Conservation (phyloP, 2,113 vertebrate species). For the Melospiza georgiana region DNA sequence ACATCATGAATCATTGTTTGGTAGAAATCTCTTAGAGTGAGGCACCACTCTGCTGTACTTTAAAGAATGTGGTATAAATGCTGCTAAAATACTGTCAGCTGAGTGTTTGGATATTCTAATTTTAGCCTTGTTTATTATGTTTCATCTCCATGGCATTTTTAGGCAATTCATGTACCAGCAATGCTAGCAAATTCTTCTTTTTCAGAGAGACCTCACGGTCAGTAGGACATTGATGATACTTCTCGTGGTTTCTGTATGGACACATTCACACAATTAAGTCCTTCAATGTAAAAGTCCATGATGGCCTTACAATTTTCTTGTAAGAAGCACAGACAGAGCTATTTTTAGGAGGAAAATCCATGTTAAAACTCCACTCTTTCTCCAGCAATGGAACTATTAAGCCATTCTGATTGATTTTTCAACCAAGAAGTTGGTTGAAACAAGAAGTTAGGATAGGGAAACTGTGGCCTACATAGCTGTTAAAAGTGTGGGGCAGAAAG, state of each 20-base stretch:
- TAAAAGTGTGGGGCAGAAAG: neutral
- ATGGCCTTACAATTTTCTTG: neutral
- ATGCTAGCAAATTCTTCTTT: constrained; percentile 4
- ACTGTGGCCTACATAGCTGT: neutral
- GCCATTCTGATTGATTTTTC: neutral
- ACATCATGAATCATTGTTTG: constrained; percentile 20
- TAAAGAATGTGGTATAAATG: constrained; percentile 24
- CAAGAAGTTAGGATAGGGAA: neutral
- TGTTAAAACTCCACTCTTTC: neutral
- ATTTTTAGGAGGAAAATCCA: neutral
- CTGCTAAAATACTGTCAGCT: constrained; percentile 45
- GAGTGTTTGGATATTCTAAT: constrained; percentile 33
- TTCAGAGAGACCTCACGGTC: neutral
- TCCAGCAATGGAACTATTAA: neutral
- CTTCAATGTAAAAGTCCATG: neutral
- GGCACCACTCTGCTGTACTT: constrained; percentile 15
- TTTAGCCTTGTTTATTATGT: constrained; percentile 56
- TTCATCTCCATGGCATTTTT: constrained; percentile 54
- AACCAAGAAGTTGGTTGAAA: neutral
- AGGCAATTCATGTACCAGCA: constrained; percentile 18
- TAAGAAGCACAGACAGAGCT: neutral
- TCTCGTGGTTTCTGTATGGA: neutral
- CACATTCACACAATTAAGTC: neutral
- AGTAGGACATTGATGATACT: neutral
- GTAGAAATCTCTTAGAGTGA: constrained; percentile 2